phyloP scores from a whole-genome alignment of 2,888 invertebrate genomes.

The Tuberolachnus salignus region DNA sequence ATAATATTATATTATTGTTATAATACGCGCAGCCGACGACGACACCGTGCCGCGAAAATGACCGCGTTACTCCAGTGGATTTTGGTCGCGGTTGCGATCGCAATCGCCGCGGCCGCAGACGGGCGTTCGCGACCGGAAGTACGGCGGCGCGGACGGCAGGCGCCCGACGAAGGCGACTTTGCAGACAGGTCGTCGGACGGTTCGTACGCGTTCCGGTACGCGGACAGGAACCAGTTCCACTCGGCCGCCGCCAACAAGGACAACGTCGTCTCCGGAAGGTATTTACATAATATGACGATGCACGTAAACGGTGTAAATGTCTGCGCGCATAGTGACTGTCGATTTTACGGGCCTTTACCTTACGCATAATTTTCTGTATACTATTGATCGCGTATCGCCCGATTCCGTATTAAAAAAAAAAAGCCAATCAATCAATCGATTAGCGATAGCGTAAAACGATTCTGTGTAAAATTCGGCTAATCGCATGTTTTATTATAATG shows the following conservation, averaged over 20 bases:
- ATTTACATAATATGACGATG: constrained; percentile 14
- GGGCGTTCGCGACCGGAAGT: neutral
- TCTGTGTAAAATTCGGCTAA: no score
- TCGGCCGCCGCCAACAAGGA: constrained; percentile 70
- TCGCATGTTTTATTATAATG: no score
- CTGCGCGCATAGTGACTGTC: no score
- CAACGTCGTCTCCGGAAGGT: constrained; percentile 68
- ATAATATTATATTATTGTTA: no score
- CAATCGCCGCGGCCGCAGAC: neutral
- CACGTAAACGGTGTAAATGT: neutral
- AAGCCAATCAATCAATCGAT: no score
- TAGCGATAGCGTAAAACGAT: no score
- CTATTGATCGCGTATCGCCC: no score
- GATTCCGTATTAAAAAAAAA: no score
- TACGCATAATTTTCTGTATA: no score
- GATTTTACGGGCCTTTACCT: no score
- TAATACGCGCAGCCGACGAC: neutral
- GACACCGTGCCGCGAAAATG: neutral
- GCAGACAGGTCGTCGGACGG: constrained; percentile 67
- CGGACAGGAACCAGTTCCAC: constrained; percentile 75
- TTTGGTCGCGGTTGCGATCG: neutral
- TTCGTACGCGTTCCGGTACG: constrained; percentile 77
- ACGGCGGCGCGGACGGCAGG: constrained; percentile 27
- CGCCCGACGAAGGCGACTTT: constrained; percentile 56
- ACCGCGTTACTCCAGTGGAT: neutral